phyloP scores from a whole-genome alignment of 2,797 vertebrate genomes.

The Prunella strophiata region DNA sequence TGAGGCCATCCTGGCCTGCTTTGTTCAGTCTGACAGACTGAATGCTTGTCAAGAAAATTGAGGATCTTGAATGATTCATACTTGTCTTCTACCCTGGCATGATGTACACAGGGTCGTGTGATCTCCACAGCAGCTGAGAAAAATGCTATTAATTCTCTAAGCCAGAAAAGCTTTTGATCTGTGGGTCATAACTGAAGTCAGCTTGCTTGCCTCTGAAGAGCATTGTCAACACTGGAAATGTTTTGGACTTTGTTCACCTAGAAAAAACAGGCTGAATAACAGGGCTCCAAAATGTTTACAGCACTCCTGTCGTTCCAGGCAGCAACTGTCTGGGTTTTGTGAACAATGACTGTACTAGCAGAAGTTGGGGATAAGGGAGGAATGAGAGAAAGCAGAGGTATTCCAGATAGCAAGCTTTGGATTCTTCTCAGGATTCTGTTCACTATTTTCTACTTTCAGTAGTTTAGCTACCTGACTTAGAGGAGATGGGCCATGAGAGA shows the following conservation, averaged over 20 bases:
- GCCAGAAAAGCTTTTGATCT: not conserved
- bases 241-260: not conserved
- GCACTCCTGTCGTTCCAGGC: not conserved
- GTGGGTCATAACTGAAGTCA: not conserved
- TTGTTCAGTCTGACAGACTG: not conserved
- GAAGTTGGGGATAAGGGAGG: not conserved
- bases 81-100: not conserved
- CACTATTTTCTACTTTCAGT: not conserved
- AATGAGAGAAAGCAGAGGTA: not conserved
- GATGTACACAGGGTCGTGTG: not conserved
- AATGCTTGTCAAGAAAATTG: not conserved
- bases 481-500: fast-evolving
- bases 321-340: not conserved
- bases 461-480: not conserved
- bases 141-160: slow-evolving; percentile 6
- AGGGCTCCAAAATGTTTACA: not conserved
- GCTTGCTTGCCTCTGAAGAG: not conserved
- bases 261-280: not conserved
- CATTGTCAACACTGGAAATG: not conserved
- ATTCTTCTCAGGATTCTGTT: not conserved
- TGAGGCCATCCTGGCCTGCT: not conserved
- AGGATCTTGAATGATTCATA: slow-evolving; percentile 28
- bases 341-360: not conserved
- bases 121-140: not conserved
- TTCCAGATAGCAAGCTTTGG: not conserved